phyloP scores from a whole-genome alignment of 2,797 vertebrate genomes.

The Pangasius djambal region DNA sequence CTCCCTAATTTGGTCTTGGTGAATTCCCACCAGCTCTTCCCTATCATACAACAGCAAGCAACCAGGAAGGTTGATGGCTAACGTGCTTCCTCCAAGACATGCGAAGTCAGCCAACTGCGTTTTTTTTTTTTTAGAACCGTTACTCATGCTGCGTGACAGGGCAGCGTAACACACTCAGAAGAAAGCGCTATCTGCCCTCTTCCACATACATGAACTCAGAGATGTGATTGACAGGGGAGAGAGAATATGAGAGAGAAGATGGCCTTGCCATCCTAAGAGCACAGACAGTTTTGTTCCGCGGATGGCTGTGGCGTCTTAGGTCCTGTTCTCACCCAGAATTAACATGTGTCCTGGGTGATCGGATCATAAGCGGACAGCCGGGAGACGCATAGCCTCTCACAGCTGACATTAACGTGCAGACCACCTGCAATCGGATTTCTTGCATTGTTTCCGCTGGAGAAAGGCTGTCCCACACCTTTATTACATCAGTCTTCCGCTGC shows the following conservation, averaged over 20 bases:
- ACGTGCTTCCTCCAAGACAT: background rate
- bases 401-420: too few relatives aligned
- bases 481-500: too few relatives aligned
- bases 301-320: background rate
- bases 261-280: background rate
- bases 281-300: background rate
- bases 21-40: background rate
- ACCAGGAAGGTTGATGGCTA: background rate
- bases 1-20: background rate
- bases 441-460: too few relatives aligned
- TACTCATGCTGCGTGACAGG: background rate
- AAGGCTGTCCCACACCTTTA: too few relatives aligned
- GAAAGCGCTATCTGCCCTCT: background rate
- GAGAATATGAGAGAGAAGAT: background rate
- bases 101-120: background rate
- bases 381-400: too few relatives aligned
- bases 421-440: too few relatives aligned
- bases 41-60: background rate
- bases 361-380: too few relatives aligned
- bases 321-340: background rate
- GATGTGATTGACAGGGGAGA: background rate
- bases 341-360: too few relatives aligned
- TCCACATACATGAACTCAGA: background rate
- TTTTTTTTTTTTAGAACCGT: background rate
- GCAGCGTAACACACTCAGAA: background rate